Evolutionary conservation across 2,113 vertebrate species (phyloP).

Genomic region (Castor canadensis): DNA sequence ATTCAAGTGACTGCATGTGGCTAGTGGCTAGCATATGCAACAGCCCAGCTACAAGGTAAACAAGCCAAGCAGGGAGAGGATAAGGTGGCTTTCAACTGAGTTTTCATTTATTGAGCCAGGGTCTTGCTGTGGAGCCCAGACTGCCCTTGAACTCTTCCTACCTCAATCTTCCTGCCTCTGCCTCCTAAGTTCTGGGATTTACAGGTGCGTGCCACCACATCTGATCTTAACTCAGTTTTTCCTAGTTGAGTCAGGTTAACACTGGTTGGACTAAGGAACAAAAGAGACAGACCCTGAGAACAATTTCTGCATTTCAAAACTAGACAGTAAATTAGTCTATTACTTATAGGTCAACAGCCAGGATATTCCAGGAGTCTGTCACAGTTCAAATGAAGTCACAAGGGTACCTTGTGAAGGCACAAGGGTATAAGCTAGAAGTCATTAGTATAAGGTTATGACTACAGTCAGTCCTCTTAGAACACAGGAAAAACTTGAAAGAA

Average conservation of each 20-base stretch:
- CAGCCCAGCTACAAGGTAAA: neutral
- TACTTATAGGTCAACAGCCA: neutral
- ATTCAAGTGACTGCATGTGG: neutral
- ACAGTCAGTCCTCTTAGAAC: neutral
- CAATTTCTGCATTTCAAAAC: constrained; percentile 11
- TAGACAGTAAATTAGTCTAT: neutral
- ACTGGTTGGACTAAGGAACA: neutral
- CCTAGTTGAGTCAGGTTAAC: neutral
- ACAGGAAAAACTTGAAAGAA: constrained; percentile 24
- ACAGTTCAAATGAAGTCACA: neutral
- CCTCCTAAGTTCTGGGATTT: neutral
- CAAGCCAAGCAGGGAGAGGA: neutral
- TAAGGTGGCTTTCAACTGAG: neutral
- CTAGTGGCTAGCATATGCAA: neutral
- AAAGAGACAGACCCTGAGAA: neutral
- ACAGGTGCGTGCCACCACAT: too few relatives aligned
- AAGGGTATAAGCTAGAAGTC: neutral
- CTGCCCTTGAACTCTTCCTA: neutral
- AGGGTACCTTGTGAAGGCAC: neutral
- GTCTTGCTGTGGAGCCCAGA: neutral
- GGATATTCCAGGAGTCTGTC: neutral
- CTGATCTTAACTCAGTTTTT: neutral
- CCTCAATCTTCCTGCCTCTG: neutral
- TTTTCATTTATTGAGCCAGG: neutral
- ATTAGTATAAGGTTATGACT: neutral